Evolutionary conservation across 2,113 vertebrate species (phyloP), one percentile per base, ranked within the genome.

Genomic region (Alethe diademata): DNA sequence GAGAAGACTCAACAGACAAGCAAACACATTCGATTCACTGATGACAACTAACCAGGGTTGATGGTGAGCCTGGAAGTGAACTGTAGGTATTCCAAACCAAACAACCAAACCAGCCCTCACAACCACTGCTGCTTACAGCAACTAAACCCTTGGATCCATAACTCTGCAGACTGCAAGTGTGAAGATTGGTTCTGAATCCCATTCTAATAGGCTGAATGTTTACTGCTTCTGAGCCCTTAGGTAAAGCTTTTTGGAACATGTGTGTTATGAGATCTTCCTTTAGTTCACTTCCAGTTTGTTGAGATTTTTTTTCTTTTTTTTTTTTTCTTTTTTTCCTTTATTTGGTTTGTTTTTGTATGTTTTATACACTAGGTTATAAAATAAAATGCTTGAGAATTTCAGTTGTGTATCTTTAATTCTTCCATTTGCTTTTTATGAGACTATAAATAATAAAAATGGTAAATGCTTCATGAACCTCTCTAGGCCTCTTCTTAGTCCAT

Each of bases 11-110:
- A 98, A 79, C 98, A 99, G 93, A 98, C 98, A 19, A 97, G 98
- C 92, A 98, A 99, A 90, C 99, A 99, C 93, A 99, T 99, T 72
- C 98, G 95, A 38, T 99, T 99, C 94, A 97, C 95, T 81, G 98
- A 98, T 35, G 98, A 98, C 24, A 97, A 98, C 82, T 99, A 95
- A 98, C 56, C 78, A 11, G 58, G 42, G 40, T 9, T 61, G 36
- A 26, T 23, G 33, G 48, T 54, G 64, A 33, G 70, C 85, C 25
- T 71, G 57, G 64, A 70, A 91, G 71, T 69, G 64, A 95, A 66
- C 78, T 78, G 78, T 7, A 47, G 19, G 12, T 81, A 17, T 83
- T 94, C 40, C 35, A 69, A 62, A 64, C 24, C 53, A 42, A 33
- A 1, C 71, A 33, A 16, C 14, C 3, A 2, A 61, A 20, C 1